Evolutionary conservation across 2,113 vertebrate species (phyloP), one percentile per base, ranked within the genome.

Genomic region (Sylvia atricapilla): DNA sequence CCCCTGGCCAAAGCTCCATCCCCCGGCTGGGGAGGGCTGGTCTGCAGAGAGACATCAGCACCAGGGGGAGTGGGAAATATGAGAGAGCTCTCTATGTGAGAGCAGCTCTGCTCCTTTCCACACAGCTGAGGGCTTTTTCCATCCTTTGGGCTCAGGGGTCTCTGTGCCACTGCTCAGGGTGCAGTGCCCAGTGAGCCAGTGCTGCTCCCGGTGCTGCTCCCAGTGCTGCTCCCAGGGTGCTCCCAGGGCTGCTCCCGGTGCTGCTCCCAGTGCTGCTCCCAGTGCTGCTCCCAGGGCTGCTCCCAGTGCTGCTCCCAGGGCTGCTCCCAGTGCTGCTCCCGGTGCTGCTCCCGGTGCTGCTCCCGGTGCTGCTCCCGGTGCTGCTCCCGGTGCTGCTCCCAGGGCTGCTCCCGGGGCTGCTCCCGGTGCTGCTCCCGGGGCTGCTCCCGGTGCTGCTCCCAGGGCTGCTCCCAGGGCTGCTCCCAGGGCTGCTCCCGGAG

Each of bases 1-100:
- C n/a, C 79, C 78, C 90, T 90, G 85, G 94, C 93, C 76, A 87
- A 56, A 77, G 78, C 79, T 53, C 7, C 88, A 39, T 70, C 72
- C 87, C 55, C 79, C 64, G 28, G 3, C 67, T 70, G 64, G 84
- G 88, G 70, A 70, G 79, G 37, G 63, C 49, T 88, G 79, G 85
- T 90, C 95, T 7, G 3, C 0, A 0, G 82, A 84, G 88, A 67
- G 56, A 49, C 6, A 4, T 93, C 15, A 69, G 47, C 90, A 56
- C 4, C 0, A 63, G 77, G 85, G 60, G 6, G 5, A 93, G 78
- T 55, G 90, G 83, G 94, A 84, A 90, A 89, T 46, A 7, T 63
- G 88, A 84, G 90, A 92, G 76, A 44, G 73, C 64, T 70, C 44
- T 88, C 47, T 88, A 7, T 87, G 85, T 53, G 85, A 64, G 55